Conservation (phyloP, 2,113 vertebrate genomes). For the Ibidorhyncha struthersii region DNA sequence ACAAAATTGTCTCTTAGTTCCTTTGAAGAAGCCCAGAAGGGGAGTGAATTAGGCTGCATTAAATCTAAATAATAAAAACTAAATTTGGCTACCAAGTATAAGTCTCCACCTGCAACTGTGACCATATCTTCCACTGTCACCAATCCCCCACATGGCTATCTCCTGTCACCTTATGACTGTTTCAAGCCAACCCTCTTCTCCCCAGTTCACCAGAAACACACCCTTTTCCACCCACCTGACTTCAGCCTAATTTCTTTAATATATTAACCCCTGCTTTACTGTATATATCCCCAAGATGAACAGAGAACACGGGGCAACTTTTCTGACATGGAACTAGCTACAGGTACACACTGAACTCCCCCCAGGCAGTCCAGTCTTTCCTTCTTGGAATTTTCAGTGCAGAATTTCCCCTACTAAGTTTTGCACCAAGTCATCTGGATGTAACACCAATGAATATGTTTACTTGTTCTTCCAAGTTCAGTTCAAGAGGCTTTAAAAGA, state of each 20-base stretch:
- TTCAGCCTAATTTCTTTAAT: neutral
- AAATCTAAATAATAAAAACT: neutral
- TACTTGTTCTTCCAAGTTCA: neutral
- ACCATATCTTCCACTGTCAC: neutral
- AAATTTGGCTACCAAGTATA: neutral
- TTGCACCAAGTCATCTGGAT: neutral
- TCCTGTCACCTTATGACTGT: neutral
- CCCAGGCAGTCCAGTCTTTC: neutral
- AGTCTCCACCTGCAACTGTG: neutral
- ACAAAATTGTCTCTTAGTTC: neutral
- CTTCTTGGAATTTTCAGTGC: neutral
- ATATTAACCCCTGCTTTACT: neutral
- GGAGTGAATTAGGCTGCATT: neutral
- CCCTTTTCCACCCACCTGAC: neutral
- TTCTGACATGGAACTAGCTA: neutral
- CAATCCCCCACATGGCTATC: neutral
- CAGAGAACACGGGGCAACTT: neutral
- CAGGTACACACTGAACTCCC: accelerated
- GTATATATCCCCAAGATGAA: neutral
- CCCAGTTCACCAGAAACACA: neutral
- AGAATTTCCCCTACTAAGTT: neutral
- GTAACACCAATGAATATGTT: neutral
- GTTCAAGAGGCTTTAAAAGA: neutral
- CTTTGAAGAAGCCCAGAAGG: neutral
- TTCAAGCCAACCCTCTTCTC: neutral